Conservation (phyloP, 2,113 vertebrate species). For the Esox niger region DNA sequence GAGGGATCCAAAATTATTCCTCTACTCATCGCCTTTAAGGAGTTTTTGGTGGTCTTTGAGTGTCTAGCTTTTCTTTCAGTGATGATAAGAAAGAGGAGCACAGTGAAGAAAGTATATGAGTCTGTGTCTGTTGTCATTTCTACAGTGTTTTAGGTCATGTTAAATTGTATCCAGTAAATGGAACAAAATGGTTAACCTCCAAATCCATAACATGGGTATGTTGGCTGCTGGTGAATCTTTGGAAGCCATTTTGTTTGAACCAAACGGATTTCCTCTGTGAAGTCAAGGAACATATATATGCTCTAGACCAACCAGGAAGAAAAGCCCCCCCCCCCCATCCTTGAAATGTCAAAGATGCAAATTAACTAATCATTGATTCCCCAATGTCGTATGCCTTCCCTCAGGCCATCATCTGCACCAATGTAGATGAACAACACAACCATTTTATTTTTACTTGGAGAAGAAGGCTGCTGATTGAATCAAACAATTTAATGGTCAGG, state of each 20-base stretch:
- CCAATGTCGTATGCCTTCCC: background rate
- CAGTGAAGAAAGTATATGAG: background rate
- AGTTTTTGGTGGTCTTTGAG: too few relatives aligned
- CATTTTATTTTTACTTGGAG: background rate
- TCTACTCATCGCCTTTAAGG: background rate
- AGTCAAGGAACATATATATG: background rate
- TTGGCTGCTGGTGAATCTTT: too few relatives aligned
- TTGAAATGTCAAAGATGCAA: conserved; percentile 1
- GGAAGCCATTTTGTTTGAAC: too few relatives aligned
- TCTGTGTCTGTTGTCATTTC: background rate
- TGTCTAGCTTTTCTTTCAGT: too few relatives aligned
- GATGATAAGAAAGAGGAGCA: background rate
- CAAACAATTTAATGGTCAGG: too few relatives aligned
- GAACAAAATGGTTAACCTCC: too few relatives aligned
- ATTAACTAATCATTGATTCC: background rate
- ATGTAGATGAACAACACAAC: background rate
- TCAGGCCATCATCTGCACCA: background rate
- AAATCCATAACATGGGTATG: too few relatives aligned
- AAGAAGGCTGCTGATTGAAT: too few relatives aligned
- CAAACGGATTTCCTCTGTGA: too few relatives aligned
- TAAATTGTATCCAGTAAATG: too few relatives aligned
- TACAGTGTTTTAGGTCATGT: background rate
- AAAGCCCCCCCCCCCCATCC: background rate
- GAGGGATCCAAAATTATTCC: background rate
- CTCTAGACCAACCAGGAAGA: background rate